phyloP scores from a whole-genome alignment of 2,888 invertebrate genomes.

The Lasioglossum calceatum region DNA sequence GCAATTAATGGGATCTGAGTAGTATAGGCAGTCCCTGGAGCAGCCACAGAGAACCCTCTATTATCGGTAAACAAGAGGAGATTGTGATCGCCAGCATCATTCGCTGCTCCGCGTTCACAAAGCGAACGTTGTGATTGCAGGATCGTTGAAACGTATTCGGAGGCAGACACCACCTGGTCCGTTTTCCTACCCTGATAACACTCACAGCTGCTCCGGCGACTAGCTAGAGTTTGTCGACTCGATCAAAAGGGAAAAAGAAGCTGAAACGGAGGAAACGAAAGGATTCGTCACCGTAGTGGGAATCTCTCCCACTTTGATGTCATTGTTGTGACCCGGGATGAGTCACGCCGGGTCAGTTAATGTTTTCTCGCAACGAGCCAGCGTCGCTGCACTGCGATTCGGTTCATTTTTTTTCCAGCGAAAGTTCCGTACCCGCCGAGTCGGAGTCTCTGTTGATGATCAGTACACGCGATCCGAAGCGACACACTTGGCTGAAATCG shows the following conservation, averaged over 20 bases:
- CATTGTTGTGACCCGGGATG: slow-evolving; percentile 37
- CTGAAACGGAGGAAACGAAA: background rate
- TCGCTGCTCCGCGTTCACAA: background rate
- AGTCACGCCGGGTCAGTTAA: slow-evolving; percentile 48
- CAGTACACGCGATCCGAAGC: background rate
- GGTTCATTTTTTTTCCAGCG: slow-evolving; percentile 1
- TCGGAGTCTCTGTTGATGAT: background rate
- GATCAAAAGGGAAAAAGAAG: background rate
- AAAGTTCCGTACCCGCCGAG: background rate
- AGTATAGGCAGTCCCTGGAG: background rate
- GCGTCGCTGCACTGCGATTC: slow-evolving; percentile 22
- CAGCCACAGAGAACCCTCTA: background rate
- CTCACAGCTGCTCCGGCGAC: slow-evolving; percentile 44
- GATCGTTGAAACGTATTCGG: slow-evolving; percentile 13
- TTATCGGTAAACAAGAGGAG: slow-evolving; percentile 7
- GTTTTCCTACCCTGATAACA: slow-evolving; percentile 51
- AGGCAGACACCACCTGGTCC: slow-evolving; percentile 50
- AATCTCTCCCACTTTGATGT: slow-evolving; percentile 24
- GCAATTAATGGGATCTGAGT: background rate
- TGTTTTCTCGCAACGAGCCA: slow-evolving; percentile 39
- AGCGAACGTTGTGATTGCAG: slow-evolving; percentile 18
- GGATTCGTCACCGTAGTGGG: background rate
- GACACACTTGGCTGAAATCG: background rate
- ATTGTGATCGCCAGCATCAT: slow-evolving; percentile 4
- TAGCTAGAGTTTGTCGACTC: background rate